phyloP scores from a whole-genome alignment of 2,888 invertebrate genomes.

The Dusona sp. region DNA sequence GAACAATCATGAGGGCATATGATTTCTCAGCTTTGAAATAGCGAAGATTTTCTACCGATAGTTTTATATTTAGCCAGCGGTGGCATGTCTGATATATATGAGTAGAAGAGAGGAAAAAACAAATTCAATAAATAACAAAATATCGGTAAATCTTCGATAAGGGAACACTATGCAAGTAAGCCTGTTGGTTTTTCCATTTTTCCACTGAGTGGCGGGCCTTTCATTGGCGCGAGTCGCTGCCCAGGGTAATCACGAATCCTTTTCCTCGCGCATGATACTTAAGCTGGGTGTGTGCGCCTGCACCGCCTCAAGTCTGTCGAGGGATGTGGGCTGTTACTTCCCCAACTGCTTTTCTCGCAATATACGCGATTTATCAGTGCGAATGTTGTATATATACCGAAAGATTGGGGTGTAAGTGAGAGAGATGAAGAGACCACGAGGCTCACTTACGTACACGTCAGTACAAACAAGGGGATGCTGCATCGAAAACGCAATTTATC shows the following conservation, averaged over 20 bases:
- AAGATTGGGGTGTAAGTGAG: slow-evolving; percentile 62
- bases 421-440: slow-evolving; percentile 32
- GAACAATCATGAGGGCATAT: background rate
- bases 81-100: slow-evolving; percentile 32
- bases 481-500: slow-evolving; percentile 83
- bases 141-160: slow-evolving; percentile 58
- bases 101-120: slow-evolving; percentile 17
- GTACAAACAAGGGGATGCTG: slow-evolving; percentile 73
- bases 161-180: background rate
- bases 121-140: slow-evolving; percentile 60
- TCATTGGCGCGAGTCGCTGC: slow-evolving; percentile 36
- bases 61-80: slow-evolving; percentile 34
- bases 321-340: slow-evolving; percentile 55
- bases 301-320: slow-evolving; percentile 56
- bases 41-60: slow-evolving; percentile 29
- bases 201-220: slow-evolving; percentile 11
- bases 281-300: slow-evolving; percentile 25
- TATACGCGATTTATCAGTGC: slow-evolving; percentile 60
- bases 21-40: slow-evolving; percentile 1
- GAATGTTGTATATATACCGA: slow-evolving; percentile 40
- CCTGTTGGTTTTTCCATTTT: slow-evolving; percentile 43
- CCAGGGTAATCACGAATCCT: slow-evolving; percentile 54
- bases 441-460: background rate
- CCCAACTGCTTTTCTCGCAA: slow-evolving; percentile 44
- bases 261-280: slow-evolving; percentile 47